Conservation (phyloP, 2,797 vertebrate species). For the Perdix hodgsoniae region DNA sequence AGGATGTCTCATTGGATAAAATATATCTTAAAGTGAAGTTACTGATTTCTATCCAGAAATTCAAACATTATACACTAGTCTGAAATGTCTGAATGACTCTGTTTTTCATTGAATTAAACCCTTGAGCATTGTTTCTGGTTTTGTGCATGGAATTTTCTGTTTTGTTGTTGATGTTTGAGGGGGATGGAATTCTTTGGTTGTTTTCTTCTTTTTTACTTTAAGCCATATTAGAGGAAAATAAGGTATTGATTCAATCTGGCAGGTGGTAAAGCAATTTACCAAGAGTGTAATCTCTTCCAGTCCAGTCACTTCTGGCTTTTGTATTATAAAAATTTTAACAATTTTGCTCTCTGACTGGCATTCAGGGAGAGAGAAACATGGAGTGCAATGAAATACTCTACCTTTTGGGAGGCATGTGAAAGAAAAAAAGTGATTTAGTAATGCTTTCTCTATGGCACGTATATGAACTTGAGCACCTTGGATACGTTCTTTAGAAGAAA, state of each 20-base stretch:
- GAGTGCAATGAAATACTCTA: neutral
- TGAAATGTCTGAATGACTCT: neutral
- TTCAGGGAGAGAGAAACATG: neutral
- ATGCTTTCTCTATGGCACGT: neutral
- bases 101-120: neutral
- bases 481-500: neutral
- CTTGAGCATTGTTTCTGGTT: neutral
- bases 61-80: neutral
- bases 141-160: rapidly evolving
- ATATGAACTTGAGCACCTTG: neutral
- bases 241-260: neutral
- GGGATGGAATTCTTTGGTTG: neutral
- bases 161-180: neutral
- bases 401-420: neutral
- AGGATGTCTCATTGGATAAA: neutral
- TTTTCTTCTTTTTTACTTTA: neutral
- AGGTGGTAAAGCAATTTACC: slow-evolving; percentile 28
- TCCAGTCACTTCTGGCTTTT: neutral
- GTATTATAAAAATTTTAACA: neutral
- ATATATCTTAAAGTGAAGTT: neutral
- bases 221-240: neutral
- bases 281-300: neutral
- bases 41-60: neutral
- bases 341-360: neutral
- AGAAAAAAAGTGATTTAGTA: neutral